Percentiles rank a stretch among this genome's conserved stretches.
Conservation (phyloP, 2,113 vertebrate species). For the Camelus bactrianus region DNA sequence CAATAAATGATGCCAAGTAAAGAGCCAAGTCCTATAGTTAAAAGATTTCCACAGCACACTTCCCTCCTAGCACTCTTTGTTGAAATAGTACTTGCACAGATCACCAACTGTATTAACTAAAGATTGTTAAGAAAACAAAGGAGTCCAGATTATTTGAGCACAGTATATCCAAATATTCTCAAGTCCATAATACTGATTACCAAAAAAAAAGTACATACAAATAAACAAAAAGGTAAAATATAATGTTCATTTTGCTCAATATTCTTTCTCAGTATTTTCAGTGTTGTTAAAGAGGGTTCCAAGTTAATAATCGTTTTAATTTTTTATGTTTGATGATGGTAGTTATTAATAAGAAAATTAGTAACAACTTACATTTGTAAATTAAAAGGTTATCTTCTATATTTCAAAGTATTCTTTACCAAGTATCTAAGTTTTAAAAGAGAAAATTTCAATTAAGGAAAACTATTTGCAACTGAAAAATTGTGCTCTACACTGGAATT, state of each 20-base stretch:
- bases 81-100: background rate
- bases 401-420: background rate
- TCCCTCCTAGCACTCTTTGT: background rate
- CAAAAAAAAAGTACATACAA: background rate
- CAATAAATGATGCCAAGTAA: background rate
- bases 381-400: background rate
- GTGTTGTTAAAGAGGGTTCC: background rate
- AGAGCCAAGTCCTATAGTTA: background rate
- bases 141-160: background rate
- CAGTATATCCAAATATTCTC: background rate
- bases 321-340: background rate
- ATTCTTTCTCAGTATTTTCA: conserved; percentile 22
- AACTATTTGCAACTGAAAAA: background rate
- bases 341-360: background rate
- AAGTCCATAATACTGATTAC: background rate
- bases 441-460: background rate
- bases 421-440: background rate
- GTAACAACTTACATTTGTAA: background rate
- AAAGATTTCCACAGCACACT: background rate
- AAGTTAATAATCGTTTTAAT: background rate
- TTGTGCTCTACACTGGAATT: no score
- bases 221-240: background rate
- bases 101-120: background rate
- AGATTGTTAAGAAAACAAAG: background rate
- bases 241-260: background rate